Conservation (phyloP, 2,797 vertebrate genomes). For the Psittacula echo region DNA sequence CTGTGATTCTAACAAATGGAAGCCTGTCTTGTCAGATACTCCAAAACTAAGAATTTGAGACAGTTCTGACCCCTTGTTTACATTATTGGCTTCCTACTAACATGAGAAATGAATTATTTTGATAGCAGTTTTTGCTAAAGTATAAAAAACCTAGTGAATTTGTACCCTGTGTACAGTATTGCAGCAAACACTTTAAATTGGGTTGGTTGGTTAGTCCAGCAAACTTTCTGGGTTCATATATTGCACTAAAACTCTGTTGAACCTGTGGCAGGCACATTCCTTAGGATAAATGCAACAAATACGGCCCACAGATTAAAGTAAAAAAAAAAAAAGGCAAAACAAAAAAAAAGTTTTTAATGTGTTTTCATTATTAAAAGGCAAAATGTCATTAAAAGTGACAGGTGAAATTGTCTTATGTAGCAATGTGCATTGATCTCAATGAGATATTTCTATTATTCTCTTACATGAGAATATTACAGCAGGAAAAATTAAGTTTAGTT, state of each 20-base stretch:
- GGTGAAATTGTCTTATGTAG: slow-evolving; percentile 98
- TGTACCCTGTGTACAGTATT: slow-evolving; percentile 78
- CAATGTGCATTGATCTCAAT: slow-evolving; percentile 99
- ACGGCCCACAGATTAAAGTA: slow-evolving; percentile 83
- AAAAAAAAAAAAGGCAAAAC: slow-evolving; percentile 41
- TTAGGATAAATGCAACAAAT: slow-evolving; percentile 95
- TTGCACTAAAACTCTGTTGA: slow-evolving; percentile 97
- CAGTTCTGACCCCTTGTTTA: slow-evolving; percentile 80
- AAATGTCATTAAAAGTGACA: slow-evolving; percentile 92
- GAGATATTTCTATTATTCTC: slow-evolving; percentile 99
- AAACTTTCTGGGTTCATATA: slow-evolving; percentile 92
- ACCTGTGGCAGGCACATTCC: slow-evolving; percentile 93
- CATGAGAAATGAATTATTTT: slow-evolving; percentile 64
- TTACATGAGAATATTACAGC: slow-evolving; percentile 98
- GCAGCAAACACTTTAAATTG: slow-evolving; percentile 83
- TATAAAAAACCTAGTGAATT: slow-evolving; percentile 72
- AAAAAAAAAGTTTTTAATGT: slow-evolving; percentile 83
- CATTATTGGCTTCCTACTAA: slow-evolving; percentile 79
- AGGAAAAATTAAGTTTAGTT: slow-evolving; percentile 89
- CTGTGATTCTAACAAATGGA: slow-evolving; percentile 72
- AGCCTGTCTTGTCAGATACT: slow-evolving; percentile 77
- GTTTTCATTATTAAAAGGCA: slow-evolving; percentile 87
- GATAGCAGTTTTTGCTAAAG: slow-evolving; percentile 72
- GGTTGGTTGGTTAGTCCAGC: slow-evolving; percentile 84
- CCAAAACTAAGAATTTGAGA: slow-evolving; percentile 72